phyloP scores from a whole-genome alignment of 2,888 invertebrate species.

The Perithous albicinctus region DNA sequence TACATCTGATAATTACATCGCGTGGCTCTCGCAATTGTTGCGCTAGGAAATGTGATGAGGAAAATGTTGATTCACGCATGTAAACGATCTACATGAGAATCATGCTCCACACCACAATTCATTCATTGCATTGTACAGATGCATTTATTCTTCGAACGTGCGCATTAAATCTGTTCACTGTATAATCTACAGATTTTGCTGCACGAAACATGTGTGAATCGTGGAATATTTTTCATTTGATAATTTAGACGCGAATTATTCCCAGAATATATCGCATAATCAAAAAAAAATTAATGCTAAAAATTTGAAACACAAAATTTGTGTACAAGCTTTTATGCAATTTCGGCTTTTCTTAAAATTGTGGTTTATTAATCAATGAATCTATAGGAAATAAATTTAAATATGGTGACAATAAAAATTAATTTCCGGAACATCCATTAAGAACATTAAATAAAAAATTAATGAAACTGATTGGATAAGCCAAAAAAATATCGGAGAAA shows the following conservation, averaged over 20 bases:
- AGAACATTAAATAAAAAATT: too few species aligned
- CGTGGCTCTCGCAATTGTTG: slow-evolving; percentile 19
- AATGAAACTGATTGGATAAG: too few species aligned
- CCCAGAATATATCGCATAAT: neutral
- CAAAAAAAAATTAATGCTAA: slow-evolving; percentile 7
- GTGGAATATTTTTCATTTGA: neutral
- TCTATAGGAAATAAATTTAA: too few species aligned
- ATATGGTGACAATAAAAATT: too few species aligned
- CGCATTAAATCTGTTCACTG: neutral
- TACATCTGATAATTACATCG: slow-evolving; percentile 8
- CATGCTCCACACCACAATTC: neutral
- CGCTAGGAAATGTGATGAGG: neutral
- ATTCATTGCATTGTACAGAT: neutral
- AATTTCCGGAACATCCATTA: too few species aligned
- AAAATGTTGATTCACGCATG: slow-evolving; percentile 1
- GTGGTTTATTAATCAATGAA: too few species aligned
- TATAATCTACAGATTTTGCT: neutral
- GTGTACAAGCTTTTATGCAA: too few species aligned
- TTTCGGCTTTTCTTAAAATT: too few species aligned
- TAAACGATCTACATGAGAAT: neutral
- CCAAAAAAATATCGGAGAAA: too few species aligned
- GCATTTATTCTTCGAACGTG: neutral
- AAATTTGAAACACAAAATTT: too few species aligned
- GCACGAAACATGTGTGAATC: neutral
- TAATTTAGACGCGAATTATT: neutral